These are phyloP conservation scores for Ctenochaetus hawaiiensis DNA, from an alignment of 2,797 vertebrate genomes.

Conservation along the genomic window DNA sequence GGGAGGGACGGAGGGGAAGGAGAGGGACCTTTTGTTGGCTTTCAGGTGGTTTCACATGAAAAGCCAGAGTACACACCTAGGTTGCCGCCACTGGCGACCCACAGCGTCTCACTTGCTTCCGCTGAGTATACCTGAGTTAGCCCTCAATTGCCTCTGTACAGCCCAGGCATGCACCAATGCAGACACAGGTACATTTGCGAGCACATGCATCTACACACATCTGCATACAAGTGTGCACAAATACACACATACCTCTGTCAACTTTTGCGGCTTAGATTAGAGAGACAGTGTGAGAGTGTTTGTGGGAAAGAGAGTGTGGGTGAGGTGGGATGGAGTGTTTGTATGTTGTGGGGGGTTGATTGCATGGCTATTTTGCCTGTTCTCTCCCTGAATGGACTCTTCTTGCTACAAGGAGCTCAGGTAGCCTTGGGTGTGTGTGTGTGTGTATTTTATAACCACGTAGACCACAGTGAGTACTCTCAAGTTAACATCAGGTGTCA, in stretches of 20 bases:
- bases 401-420: conserved; percentile 74
- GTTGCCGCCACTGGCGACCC: conserved; percentile 66
- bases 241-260: conserved; percentile 11
- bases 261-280: neutral
- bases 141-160: conserved; percentile 43
- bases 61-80: conserved; percentile 80
- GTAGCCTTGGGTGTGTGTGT: conserved; percentile 60
- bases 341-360: conserved; percentile 44
- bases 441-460: conserved; percentile 64
- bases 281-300: neutral
- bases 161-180: conserved; percentile 44
- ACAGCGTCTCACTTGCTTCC: conserved; percentile 74
- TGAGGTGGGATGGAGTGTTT: conserved; percentile 39
- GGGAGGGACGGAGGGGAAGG: conserved; percentile 40
- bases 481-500: conserved; percentile 86
- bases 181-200: conserved; percentile 20
- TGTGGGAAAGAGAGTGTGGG: neutral
- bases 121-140: conserved; percentile 63
- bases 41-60: conserved; percentile 85
- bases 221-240: conserved; percentile 12
- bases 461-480: conserved; percentile 81
- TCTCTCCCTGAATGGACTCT: conserved; percentile 69
- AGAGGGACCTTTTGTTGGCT: conserved; percentile 76
- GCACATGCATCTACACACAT: conserved; percentile 1
- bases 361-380: conserved; percentile 67